A percentile compares a stretch with the other conserved stretches of the same genome.
phyloP scores from a whole-genome alignment of 2,888 invertebrate species.

The Lagria hirta region DNA sequence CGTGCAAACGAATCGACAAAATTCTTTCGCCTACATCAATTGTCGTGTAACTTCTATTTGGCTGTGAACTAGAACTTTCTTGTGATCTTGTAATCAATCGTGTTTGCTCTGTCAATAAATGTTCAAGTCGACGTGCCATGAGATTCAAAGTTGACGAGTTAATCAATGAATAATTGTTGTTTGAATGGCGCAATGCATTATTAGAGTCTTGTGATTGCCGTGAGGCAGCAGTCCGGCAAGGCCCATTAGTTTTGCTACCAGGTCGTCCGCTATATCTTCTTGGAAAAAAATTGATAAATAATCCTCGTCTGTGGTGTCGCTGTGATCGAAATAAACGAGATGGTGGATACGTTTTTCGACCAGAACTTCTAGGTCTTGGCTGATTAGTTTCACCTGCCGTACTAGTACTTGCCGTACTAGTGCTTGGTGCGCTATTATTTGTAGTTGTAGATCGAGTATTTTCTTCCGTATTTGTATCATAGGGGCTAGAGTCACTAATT shows the following conservation, averaged over 20 bases:
- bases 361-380: conserved; percentile 32
- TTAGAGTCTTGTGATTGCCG: conserved; percentile 10
- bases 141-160: conserved; percentile 33
- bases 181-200: conserved; percentile 21
- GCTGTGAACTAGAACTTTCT: conserved; percentile 15
- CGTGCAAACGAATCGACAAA: conserved; percentile 44
- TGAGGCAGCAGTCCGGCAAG: conserved; percentile 11
- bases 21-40: conserved; percentile 46
- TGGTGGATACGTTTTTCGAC: conserved; percentile 48
- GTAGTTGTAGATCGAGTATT: conserved; percentile 2
- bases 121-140: conserved; percentile 40
- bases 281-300: conserved; percentile 41
- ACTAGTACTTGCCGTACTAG: conserved; percentile 10
- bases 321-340: conserved; percentile 43
- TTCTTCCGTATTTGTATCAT: conserved; percentile 43
- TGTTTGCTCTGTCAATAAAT: conserved; percentile 39
- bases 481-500: conserved; percentile 51
- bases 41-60: conserved; percentile 26
- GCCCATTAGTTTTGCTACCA: conserved; percentile 17
- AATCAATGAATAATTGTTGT: conserved; percentile 34
- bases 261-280: conserved; percentile 37
- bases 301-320: conserved; percentile 41
- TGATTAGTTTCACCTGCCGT: conserved; percentile 8
- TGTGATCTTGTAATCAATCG: conserved; percentile 32
- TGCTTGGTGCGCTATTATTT: conserved; percentile 9